These are phyloP conservation scores for Ataeniobius toweri DNA, from an alignment of 2,797 vertebrate species.

Conservation along the genomic window DNA sequence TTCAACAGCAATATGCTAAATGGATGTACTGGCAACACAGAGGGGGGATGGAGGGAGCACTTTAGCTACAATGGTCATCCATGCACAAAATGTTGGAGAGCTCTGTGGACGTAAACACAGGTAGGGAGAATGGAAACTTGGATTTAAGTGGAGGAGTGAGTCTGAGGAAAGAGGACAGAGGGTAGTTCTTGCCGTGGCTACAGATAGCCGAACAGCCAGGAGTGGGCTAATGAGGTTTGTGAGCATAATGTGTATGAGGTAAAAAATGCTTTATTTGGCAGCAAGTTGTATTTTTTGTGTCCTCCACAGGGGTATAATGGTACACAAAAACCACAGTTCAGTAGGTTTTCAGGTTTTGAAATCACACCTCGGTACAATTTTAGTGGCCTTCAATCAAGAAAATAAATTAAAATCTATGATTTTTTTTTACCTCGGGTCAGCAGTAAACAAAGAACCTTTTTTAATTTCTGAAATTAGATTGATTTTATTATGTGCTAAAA, in stretches of 20 bases:
- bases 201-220: background rate
- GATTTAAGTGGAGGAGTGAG: no score
- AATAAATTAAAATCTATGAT: background rate
- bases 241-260: background rate
- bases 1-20: background rate
- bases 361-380: background rate
- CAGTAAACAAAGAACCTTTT: background rate
- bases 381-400: background rate
- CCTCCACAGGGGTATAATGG: background rate
- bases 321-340: background rate
- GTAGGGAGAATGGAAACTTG: no score
- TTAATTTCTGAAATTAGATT: no score
- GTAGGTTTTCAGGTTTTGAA: background rate
- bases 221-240: background rate
- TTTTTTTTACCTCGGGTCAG: background rate
- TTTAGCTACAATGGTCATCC: no score
- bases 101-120: no score
- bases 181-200: no score
- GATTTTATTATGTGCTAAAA: no score
- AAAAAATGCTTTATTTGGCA: background rate
- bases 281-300: background rate
- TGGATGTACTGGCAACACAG: background rate
- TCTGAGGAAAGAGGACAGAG: no score
- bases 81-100: no score
- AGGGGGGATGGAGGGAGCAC: no score